phyloP scores from a whole-genome alignment of 2,888 invertebrate genomes.

The Fragum whitleyi region DNA sequence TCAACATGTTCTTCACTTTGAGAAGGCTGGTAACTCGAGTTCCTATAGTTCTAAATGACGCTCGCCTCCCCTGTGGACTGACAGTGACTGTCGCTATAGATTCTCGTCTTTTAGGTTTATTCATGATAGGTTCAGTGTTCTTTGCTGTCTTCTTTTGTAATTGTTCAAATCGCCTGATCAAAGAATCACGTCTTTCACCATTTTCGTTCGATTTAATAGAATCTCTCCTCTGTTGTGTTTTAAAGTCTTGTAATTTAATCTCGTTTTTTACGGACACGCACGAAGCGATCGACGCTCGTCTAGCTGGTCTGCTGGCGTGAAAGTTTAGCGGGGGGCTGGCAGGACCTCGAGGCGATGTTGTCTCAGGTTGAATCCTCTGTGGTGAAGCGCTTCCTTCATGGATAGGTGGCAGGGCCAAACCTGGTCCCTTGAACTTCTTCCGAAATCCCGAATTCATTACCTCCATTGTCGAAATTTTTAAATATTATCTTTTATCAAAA shows the following conservation, averaged over 20 bases:
- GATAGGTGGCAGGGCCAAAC: slow-evolving; percentile 24
- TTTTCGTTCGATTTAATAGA: slow-evolving; percentile 1
- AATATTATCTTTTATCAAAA: background rate
- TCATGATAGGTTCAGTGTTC: background rate
- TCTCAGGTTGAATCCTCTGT: background rate
- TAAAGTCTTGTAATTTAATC: slow-evolving; percentile 4
- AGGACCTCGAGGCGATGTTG: background rate
- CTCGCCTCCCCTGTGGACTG: slow-evolving; percentile 19
- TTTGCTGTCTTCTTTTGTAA: slow-evolving; percentile 18
- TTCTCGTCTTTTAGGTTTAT: slow-evolving; percentile 6
- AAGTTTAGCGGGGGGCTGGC: background rate
- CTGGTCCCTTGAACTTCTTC: slow-evolving; percentile 15
- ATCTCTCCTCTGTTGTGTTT: slow-evolving; percentile 6
- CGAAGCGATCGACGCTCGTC: slow-evolving; percentile 19
- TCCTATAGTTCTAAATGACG: slow-evolving; percentile 61
- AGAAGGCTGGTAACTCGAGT: slow-evolving; percentile 62
- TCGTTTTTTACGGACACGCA: slow-evolving; percentile 2
- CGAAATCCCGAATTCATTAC: slow-evolving; percentile 11
- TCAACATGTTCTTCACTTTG: slow-evolving; percentile 66
- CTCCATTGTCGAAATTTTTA: slow-evolving; percentile 15
- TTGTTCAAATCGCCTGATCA: slow-evolving; percentile 2
- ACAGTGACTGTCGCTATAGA: background rate
- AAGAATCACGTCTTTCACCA: background rate
- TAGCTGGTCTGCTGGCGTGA: background rate
- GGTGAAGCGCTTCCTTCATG: background rate